Evolutionary conservation across 1,140 invertebrate species (phyloP).

Genomic region (Dendroctonus valens): DNA sequence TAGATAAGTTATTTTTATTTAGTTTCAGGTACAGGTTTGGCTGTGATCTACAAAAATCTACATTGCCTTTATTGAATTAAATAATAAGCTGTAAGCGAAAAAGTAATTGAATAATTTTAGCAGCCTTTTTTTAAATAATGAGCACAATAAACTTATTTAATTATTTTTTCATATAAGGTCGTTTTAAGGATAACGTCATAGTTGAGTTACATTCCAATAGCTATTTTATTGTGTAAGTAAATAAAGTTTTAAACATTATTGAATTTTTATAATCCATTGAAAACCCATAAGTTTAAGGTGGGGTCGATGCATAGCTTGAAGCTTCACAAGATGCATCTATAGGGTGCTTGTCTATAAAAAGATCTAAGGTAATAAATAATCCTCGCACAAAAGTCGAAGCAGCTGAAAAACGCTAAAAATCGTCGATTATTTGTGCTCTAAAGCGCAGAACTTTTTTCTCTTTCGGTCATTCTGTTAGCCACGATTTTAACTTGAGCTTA

Average conservation of each 20-base stretch:
- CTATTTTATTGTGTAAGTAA: constrained; percentile 20
- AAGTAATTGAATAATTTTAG: constrained; percentile 18
- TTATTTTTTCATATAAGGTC: constrained; percentile 9
- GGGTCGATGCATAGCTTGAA: background rate
- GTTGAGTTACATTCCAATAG: constrained; percentile 17
- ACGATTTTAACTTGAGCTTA: no score
- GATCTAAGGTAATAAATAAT: background rate
- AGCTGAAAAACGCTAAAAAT: no score
- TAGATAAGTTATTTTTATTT: constrained; percentile 19
- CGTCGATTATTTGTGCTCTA: no score
- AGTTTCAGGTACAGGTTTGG: constrained; percentile 32
- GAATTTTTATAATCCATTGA: constrained; percentile 1
- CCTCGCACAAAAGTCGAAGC: no score
- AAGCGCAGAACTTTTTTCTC: no score
- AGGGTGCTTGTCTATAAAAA: background rate
- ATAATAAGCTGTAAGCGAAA: constrained; percentile 8
- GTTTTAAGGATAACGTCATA: background rate
- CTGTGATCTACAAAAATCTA: constrained; percentile 23
- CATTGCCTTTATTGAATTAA: constrained; percentile 6
- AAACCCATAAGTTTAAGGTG: background rate
- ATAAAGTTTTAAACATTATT: constrained; percentile 6
- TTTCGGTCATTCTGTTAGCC: no score
- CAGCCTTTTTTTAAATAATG: background rate
- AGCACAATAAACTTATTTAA: constrained; percentile 7
- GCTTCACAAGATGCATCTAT: background rate